Evolutionary conservation across 2,113 vertebrate genomes (phyloP).

Genomic region (Crotalus tigris): DNA sequence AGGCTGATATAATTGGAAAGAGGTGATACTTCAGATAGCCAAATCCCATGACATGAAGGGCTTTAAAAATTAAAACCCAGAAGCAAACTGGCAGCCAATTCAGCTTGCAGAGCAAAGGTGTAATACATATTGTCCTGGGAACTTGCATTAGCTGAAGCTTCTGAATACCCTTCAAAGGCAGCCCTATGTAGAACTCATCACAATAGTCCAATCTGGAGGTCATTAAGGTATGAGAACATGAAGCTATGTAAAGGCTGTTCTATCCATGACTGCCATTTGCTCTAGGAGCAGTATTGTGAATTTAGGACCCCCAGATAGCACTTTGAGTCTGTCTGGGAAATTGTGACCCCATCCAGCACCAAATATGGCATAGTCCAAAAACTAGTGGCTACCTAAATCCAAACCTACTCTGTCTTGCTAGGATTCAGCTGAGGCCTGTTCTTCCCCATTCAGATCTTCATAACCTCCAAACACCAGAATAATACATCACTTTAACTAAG

Average conservation of each 20-base stretch:
- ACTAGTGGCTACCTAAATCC: not conserved
- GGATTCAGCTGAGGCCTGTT: not conserved
- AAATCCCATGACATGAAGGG: too few relatives aligned
- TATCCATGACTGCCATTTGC: not conserved
- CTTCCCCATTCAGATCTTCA: not conserved
- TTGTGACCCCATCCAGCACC: too few relatives aligned
- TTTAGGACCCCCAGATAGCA: not conserved
- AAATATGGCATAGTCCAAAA: not conserved
- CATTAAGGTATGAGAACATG: not conserved
- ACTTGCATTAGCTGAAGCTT: too few relatives aligned
- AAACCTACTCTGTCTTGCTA: not conserved
- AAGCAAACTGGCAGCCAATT: too few relatives aligned
- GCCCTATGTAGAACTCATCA: too few relatives aligned
- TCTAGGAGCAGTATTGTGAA: not conserved
- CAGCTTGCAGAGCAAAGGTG: too few relatives aligned
- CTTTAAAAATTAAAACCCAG: too few relatives aligned
- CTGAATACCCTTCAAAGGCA: too few relatives aligned
- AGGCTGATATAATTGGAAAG: too few relatives aligned
- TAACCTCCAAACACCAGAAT: not conserved
- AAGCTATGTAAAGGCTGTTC: not conserved
- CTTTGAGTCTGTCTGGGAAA: too few relatives aligned
- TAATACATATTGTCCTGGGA: too few relatives aligned
- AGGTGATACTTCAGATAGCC: too few relatives aligned
- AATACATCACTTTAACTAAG: not conserved
- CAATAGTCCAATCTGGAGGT: not conserved